Base-by-base conservation (phyloP, 2,113 vertebrate genomes). In the Oreochromis aureus region DNA sequence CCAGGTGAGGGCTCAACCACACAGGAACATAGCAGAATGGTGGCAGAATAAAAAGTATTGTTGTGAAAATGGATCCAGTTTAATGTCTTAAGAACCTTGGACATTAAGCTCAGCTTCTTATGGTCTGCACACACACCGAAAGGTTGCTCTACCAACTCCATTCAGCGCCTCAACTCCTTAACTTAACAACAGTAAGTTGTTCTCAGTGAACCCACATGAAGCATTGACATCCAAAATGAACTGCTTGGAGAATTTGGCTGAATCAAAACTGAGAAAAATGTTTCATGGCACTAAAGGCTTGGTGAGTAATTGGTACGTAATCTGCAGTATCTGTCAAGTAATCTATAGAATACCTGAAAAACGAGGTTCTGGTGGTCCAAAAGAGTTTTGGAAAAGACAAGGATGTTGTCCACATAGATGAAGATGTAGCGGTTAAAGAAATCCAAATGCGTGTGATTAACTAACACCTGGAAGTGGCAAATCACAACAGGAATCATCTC, bases 251-350 rank as follows among this genome's bases (percentile, higher is more conserved):
- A 46, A 46, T 46, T 16, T 15, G 13, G 34, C 34, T 69, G 61
- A 66, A 69, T 69, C 6, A 69, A 69, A 69, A 6, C 61, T 24
- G 36, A 41, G 36, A 41, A 41, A 71, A 71, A 44, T 1, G 1
- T 41, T 69, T 69, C 34, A 69, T 22, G 36, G 36, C 36, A 22
- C 11, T 22, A 41, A 69, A 69, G 63, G 63, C 1, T 41, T n/a
- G 19, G 19, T 22, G 61, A n/a, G 34, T 27, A 27, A 27, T 36
- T 66, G 34, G 22, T 19, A 36, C 41, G 63, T 69, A 41, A 41
- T 22, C 34, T 69, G 11, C 34, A 13, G 19, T 41, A 0, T 0
- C 63, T 24, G 0, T 39, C 36, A 13, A 69, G 19, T 69, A 69
- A 41, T 41, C 36, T 41, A 22, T 41, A 39, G 19, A 13, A 39